Base-by-base conservation (phyloP, 1,140 invertebrate genomes). In the Pogonus chalceus region DNA sequence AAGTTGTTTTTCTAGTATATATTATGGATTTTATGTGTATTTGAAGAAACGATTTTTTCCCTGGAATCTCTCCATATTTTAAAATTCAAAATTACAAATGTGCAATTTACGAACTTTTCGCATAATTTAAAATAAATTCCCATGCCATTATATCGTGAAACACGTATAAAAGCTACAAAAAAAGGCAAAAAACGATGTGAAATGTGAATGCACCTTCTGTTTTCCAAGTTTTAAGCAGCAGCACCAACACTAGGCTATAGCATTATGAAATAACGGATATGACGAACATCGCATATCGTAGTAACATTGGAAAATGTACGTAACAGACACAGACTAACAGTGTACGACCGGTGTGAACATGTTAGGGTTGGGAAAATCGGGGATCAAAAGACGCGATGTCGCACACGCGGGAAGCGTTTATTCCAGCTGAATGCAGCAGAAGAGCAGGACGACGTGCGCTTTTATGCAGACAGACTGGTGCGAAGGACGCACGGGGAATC, bases 151-250 rank as follows among this genome's bases (percentile, higher is more conserved):
- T 43, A 10, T 43, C 37, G 37, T 18, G 37, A 18, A 43, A 43
- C 37, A 43, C n/a, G n/a, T 43, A 18, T 43, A 18, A 43, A 43
- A 43, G 37, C 37, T 7, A 43, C 37, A 43, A 43, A 4, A 43
- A 43, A 43, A 43, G 18, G 37, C 9, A 18, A 43, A 3, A 4
- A 43, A 18, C 37, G 37, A 43, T 14, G 26, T 14, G 7, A 31
- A 31, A 16, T 43, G 37, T 43, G 18, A 43, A 16, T 12, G 37
- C 37, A 18, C 37, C 37, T 12, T 43, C 9, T 43, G 37, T 43
- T 43, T 43, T 43, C 18, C 7, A 43, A 7, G 7, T 43, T 43
- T 43, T 14, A 14, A 31, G 26, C 26, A 31, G 26, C 26, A 31
- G 26, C 4, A 31, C 7, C 26, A 31, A 14, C 14, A 14, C 26